Evolutionary conservation across 1,140 invertebrate genomes (phyloP), one percentile per base, ranked within the genome.

Genomic region (Ceratina japonica): DNA sequence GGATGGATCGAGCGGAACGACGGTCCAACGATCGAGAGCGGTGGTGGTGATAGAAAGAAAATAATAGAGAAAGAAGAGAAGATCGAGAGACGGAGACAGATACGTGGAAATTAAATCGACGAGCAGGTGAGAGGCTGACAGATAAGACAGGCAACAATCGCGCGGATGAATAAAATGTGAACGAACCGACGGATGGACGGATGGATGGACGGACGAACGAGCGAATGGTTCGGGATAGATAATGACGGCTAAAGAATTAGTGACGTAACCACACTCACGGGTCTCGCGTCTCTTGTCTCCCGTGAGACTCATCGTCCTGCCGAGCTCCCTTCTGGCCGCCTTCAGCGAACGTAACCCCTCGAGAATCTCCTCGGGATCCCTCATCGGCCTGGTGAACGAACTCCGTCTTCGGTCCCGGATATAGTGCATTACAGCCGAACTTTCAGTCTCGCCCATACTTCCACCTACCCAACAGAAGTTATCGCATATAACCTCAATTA

Each of bases 341-440:
- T 97, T 96, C 79, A 97, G 91, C 61, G 94, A 95, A 85, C 95
- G 95, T 71, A 97, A 88, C 24, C 85, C 88, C 49, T 91, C 90
- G 2, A 91, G 70, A 81, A 97, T 96, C 90, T 97, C 96, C 87
- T 97, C 96, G 0, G 96, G 96, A 91, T 97, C 96, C 84, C 96
- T 94, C 86, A 93, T 90, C 22, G 93, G 91, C 31, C 95, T 94
- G 22, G 95, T 95, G 86, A 96, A 96, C 44, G 96, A 96, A 86
- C 96, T 97, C 24, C 96, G 94, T 44, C 96, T 94, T 75, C 95
- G 92, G 87, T 96, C 95, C 70, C 94, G 93, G 84, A 94, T 93
- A 87, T 94, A 95, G 66, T 94, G 92, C 0, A 93, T 91, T 24
- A 94, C 90, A 10, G 93, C 92, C 68, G 95, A 93, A 44, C 91